Evolutionary conservation across 1,140 invertebrate species (phyloP).

Genomic region (Lethrus apterus): DNA sequence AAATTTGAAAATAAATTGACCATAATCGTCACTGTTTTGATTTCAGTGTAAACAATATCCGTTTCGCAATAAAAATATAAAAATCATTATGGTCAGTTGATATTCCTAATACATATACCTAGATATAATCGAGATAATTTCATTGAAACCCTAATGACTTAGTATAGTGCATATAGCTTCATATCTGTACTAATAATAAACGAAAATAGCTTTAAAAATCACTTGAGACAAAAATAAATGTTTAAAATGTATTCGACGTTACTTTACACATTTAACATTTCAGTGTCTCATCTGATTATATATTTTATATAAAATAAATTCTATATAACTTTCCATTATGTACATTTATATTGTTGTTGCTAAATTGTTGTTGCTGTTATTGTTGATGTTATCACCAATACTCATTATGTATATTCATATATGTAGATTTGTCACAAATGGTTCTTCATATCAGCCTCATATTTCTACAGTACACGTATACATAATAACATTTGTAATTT

Average conservation of each 20-base stretch:
- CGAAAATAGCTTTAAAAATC: not conserved
- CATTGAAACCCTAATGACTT: conserved; percentile 2
- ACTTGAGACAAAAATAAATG: not conserved
- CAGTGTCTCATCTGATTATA: too few species aligned
- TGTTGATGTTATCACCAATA: conserved; percentile 30
- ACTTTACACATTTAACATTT: too few species aligned
- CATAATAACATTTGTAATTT: too few species aligned
- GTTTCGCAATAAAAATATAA: too few species aligned
- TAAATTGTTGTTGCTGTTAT: conserved; percentile 38
- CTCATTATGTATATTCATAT: conserved; percentile 7
- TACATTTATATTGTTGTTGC: conserved; percentile 33
- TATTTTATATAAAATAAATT: conserved; percentile 12
- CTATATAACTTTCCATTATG: conserved; percentile 24
- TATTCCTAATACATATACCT: too few species aligned
- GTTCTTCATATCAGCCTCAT: too few species aligned
- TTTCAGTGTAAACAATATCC: too few species aligned
- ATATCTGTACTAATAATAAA: conserved; percentile 5
- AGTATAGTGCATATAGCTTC: conserved; percentile 5
- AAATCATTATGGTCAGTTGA: too few species aligned
- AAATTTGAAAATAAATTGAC: too few species aligned
- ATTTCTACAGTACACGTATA: too few species aligned
- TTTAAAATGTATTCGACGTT: not conserved
- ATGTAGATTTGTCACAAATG: conserved; percentile 3
- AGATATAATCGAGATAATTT: too few species aligned
- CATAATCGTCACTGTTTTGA: too few species aligned